phyloP scores from a whole-genome alignment of 64 coral and sea anemone genomes.

The Orbicella faveolata region DNA sequence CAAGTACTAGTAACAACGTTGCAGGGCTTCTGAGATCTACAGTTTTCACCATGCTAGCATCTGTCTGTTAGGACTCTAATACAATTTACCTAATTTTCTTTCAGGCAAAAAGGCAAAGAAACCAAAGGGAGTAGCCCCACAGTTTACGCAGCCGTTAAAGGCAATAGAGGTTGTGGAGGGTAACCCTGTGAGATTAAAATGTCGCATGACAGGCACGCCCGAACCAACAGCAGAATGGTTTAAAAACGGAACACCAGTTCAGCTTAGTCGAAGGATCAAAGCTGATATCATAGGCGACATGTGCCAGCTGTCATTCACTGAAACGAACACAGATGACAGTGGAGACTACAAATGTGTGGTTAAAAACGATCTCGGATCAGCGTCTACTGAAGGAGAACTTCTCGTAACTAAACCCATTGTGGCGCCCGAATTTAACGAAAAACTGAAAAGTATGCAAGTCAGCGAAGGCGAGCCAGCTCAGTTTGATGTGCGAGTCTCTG shows the following conservation, averaged over 20 bases:
- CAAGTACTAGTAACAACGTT: neutral
- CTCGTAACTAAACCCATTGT: constrained; percentile 44
- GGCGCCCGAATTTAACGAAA: constrained; percentile 71
- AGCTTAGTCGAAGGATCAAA: constrained; percentile 70
- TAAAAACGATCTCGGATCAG: constrained; percentile 74
- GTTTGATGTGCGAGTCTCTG: constrained; percentile 68
- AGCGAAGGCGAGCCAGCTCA: constrained; percentile 75
- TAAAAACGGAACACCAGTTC: constrained; percentile 65
- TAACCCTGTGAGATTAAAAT: constrained; percentile 52
- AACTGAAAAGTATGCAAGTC: constrained; percentile 65
- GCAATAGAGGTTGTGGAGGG: constrained; percentile 66
- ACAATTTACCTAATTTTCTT: neutral
- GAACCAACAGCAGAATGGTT: constrained; percentile 82
- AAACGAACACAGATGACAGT: constrained; percentile 64
- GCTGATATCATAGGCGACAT: constrained; percentile 64
- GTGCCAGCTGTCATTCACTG: constrained; percentile 55
- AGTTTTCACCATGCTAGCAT: too few species aligned
- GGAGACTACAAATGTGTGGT: constrained; percentile 84
- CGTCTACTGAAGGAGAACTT: constrained; percentile 55
- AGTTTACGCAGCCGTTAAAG: constrained; percentile 44
- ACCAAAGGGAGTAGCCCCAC: constrained; percentile 65
- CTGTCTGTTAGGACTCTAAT: neutral
- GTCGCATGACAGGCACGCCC: constrained; percentile 68
- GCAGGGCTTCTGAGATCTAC: neutral
- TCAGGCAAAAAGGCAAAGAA: constrained; percentile 64